Conservation (phyloP, 1,140 invertebrate genomes). For the Aphidius gifuensis region DNA sequence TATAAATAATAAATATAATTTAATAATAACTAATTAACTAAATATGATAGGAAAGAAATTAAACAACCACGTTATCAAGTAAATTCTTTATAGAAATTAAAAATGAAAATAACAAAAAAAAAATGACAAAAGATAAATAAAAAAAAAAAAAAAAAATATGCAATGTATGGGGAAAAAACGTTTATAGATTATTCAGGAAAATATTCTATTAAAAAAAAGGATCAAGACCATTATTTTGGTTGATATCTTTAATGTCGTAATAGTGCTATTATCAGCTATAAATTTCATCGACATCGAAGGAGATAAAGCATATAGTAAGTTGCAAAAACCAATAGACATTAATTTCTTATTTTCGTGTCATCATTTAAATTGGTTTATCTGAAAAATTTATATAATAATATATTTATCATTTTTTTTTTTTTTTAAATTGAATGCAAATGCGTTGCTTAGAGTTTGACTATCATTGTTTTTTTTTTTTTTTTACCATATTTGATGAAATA, state of each 20-base stretch:
- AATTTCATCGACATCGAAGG: slow-evolving; percentile 14
- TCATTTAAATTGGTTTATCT: slow-evolving; percentile 17
- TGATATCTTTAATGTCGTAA: slow-evolving; percentile 17
- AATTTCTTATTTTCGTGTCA: slow-evolving; percentile 3
- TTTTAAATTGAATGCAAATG: no score
- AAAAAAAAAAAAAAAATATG: slow-evolving; percentile 6
- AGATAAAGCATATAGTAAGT: slow-evolving; percentile 7
- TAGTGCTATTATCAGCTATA: slow-evolving; percentile 15
- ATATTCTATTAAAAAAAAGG: slow-evolving; percentile 7
- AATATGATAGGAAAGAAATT: no score
- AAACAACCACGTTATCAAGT: background rate
- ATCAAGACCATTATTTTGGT: slow-evolving; percentile 16
- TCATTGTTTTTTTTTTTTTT: background rate
- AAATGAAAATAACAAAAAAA: background rate
- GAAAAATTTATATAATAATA: slow-evolving; percentile 15
- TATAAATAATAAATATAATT: no score
- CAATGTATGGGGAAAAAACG: background rate
- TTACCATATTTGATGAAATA: background rate
- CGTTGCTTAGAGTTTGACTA: no score
- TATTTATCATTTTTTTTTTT: background rate
- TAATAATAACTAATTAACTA: no score
- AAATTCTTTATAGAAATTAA: slow-evolving; percentile 10
- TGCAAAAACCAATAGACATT: background rate
- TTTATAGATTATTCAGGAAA: slow-evolving; percentile 12
- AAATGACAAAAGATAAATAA: slow-evolving; percentile 1